Percentiles rank a stretch among this genome's conserved stretches.
Evolutionary conservation across 2,797 vertebrate species (phyloP).

Genomic region (Phalloptychus januarius): DNA sequence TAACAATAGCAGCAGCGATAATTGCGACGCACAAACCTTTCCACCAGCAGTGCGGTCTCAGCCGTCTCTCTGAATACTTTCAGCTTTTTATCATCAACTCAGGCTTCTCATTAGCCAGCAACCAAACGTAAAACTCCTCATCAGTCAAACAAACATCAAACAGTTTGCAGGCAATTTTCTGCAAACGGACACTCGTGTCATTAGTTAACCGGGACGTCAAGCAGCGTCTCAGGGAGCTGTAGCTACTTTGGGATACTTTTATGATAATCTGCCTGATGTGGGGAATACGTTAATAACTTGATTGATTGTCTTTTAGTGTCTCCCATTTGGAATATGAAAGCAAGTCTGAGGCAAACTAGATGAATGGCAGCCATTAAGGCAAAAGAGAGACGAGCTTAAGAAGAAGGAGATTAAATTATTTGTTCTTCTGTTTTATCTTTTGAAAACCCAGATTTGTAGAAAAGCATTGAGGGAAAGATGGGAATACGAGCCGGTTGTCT

Average conservation of each 20-base stretch:
- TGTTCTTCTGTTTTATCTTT: neutral
- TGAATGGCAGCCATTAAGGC: conserved; percentile 33
- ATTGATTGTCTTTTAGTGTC: conserved; percentile 6
- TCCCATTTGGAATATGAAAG: conserved; percentile 22
- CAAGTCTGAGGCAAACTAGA: conserved; percentile 27
- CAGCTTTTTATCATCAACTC: conserved; percentile 29
- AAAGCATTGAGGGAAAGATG: neutral
- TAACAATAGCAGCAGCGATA: conserved; percentile 56
- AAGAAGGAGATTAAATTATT: neutral
- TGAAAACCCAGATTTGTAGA: neutral
- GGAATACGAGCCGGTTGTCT: neutral
- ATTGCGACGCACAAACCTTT: conserved; percentile 52
- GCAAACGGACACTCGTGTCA: conserved; percentile 10
- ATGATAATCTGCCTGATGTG: neutral
- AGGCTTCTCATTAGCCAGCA: conserved; percentile 58
- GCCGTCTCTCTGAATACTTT: conserved; percentile 24
- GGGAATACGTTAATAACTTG: neutral
- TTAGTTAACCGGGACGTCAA: neutral
- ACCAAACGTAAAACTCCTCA: conserved; percentile 39
- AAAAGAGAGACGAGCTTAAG: neutral
- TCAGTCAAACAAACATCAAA: conserved; percentile 29
- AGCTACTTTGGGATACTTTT: neutral
- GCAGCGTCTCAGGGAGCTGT: conserved; percentile 4
- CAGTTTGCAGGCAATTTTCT: neutral
- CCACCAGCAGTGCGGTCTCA: conserved; percentile 35